Percentiles rank a stretch among this genome's conserved stretches.
phyloP scores from a whole-genome alignment of 2,113 vertebrate species.

The Heterotis niloticus region DNA sequence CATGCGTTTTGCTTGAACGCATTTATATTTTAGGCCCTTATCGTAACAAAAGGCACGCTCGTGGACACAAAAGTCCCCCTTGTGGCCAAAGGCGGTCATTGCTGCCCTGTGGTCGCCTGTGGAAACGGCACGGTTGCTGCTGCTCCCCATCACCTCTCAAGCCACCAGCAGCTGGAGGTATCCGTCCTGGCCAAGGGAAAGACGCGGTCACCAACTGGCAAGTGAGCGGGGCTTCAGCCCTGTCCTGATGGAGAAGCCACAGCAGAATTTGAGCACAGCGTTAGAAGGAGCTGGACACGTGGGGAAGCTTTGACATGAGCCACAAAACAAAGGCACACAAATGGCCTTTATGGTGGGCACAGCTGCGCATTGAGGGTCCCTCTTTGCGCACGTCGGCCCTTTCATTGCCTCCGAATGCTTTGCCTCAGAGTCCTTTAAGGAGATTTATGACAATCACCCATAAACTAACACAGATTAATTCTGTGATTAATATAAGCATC shows the following conservation, averaged over 20 bases:
- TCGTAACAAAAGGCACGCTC: too few relatives aligned
- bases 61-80: background rate
- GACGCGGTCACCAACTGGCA: slow-evolving; percentile 33
- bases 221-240: background rate
- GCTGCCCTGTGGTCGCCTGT: slow-evolving; percentile 41
- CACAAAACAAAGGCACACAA: slow-evolving; percentile 75
- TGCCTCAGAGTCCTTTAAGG: slow-evolving; percentile 71
- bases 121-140: slow-evolving; percentile 64
- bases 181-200: slow-evolving; percentile 38
- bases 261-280: background rate
- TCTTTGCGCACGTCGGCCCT: slow-evolving; percentile 73
- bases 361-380: slow-evolving; percentile 74
- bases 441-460: slow-evolving; percentile 82
- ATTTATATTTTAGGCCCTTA: too few relatives aligned
- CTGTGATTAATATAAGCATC: slow-evolving; percentile 74
- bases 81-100: slow-evolving; percentile 45
- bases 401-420: slow-evolving; percentile 80
- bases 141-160: slow-evolving; percentile 19
- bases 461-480: slow-evolving; percentile 81
- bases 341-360: slow-evolving; percentile 73
- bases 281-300: slow-evolving; percentile 9
- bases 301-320: slow-evolving; percentile 74
- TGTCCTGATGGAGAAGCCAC: background rate
- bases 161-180: background rate
- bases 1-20: too few relatives aligned